phyloP scores from a whole-genome alignment of 2,888 invertebrate species.

The Tuberolachnus salignus region DNA sequence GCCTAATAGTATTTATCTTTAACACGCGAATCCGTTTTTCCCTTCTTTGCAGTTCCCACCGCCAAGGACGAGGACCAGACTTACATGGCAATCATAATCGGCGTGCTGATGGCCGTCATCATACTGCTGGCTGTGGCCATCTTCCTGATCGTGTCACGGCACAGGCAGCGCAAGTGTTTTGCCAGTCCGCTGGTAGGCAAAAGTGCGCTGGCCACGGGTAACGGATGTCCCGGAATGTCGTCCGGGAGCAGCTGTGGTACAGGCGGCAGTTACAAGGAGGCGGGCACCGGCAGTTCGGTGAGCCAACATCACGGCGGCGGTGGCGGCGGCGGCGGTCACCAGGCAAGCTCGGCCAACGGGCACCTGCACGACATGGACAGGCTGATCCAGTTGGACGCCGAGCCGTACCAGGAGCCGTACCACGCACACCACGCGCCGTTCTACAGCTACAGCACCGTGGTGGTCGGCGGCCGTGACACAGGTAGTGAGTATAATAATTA shows the following conservation, averaged over 20 bases:
- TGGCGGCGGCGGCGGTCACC: slow-evolving; percentile 14
- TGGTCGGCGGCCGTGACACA: slow-evolving; percentile 60
- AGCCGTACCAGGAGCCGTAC: slow-evolving; percentile 76
- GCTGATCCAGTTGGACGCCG: slow-evolving; percentile 71
- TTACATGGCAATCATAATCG: slow-evolving; percentile 78
- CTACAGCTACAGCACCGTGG: slow-evolving; percentile 77
- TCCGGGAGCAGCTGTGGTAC: slow-evolving; percentile 61
- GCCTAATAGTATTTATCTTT: not conserved
- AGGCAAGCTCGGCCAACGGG: slow-evolving; percentile 22
- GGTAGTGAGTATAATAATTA: slow-evolving; percentile 24
- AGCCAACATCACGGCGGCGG: slow-evolving; percentile 37
- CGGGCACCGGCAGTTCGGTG: slow-evolving; percentile 59
- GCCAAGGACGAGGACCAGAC: slow-evolving; percentile 74
- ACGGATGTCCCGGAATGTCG: slow-evolving; percentile 58
- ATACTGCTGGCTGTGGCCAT: slow-evolving; percentile 73
- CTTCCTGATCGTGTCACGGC: slow-evolving; percentile 74
- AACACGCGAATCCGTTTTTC: too few relatives aligned
- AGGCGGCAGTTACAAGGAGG: slow-evolving; percentile 63
- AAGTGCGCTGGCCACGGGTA: slow-evolving; percentile 62
- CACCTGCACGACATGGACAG: slow-evolving; percentile 64
- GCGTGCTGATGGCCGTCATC: slow-evolving; percentile 76
- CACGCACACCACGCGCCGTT: slow-evolving; percentile 77
- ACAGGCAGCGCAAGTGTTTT: slow-evolving; percentile 75
- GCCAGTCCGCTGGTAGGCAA: slow-evolving; percentile 73
- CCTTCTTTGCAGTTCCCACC: slow-evolving; percentile 67